phyloP scores from a whole-genome alignment of 2,797 vertebrate genomes.

The Anabacerthia variegaticeps region DNA sequence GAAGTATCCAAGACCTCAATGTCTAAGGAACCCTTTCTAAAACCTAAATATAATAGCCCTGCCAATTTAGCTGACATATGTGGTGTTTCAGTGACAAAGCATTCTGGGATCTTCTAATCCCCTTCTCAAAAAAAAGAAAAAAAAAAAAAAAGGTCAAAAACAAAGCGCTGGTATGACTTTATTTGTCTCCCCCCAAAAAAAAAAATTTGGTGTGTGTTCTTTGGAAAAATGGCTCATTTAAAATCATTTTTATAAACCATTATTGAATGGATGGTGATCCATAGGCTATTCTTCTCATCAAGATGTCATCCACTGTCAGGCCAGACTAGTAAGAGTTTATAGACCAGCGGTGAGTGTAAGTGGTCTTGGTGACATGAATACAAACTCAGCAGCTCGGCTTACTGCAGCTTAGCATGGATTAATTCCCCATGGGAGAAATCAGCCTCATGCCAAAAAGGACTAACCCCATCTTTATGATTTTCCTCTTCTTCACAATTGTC shows the following conservation, averaged over 20 bases:
- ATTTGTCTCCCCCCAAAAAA: not conserved
- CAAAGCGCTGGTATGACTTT: rapidly evolving
- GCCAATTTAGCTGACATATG: conserved; percentile 37
- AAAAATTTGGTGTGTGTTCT: not conserved
- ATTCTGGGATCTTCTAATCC: not conserved
- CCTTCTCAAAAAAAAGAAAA: not conserved
- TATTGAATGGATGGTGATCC: not conserved
- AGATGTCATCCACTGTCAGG: conserved; percentile 3
- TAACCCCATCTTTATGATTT: not conserved
- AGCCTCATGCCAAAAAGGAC: not conserved
- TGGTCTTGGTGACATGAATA: not conserved
- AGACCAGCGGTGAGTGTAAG: not conserved
- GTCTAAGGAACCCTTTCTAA: not conserved
- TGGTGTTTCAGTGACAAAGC: conserved; percentile 31
- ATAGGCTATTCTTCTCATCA: not conserved
- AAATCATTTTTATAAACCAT: not conserved
- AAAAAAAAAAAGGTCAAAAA: not conserved
- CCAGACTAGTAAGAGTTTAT: conserved; percentile 19
- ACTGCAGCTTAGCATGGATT: conserved; percentile 36
- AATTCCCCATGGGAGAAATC: not conserved
- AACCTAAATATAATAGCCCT: conserved; percentile 21
- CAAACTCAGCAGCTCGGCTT: conserved; percentile 37
- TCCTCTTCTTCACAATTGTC: not conserved
- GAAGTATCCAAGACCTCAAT: conserved; percentile 16
- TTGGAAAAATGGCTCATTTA: not conserved